Evolutionary conservation across 2,797 vertebrate species (phyloP).

Genomic region (Falco biarmicus): DNA sequence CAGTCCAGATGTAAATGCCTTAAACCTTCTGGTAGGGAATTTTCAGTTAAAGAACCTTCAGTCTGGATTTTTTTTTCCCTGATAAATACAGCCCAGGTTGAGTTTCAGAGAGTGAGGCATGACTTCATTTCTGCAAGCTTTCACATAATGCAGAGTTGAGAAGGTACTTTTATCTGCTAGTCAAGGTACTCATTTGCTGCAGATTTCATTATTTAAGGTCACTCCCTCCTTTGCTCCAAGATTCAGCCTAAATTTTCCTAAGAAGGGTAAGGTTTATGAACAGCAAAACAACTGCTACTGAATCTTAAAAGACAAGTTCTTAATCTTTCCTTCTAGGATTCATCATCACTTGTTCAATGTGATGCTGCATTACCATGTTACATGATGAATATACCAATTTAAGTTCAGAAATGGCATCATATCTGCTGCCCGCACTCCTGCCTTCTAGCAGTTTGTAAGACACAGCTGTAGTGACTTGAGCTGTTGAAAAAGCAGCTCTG

Average conservation of each 20-base stretch:
- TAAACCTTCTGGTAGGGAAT: neutral
- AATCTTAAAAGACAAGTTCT: neutral
- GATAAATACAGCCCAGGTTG: neutral
- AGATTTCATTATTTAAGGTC: neutral
- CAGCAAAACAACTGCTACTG: neutral
- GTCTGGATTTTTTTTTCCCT: neutral
- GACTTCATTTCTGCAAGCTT: neutral
- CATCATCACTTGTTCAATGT: fast-evolving
- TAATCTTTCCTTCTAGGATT: fast-evolving
- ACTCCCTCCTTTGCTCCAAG: neutral
- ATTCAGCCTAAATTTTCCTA: neutral
- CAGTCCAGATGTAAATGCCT: neutral
- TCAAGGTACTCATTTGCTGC: neutral
- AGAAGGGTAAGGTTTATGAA: neutral
- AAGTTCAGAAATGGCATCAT: fast-evolving
- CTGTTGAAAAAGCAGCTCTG: neutral
- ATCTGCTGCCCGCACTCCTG: neutral
- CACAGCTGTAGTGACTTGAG: fast-evolving
- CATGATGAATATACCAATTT: fast-evolving
- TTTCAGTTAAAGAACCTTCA: neutral
- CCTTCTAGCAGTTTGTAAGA: fast-evolving
- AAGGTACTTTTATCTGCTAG: neutral
- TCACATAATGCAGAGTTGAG: fast-evolving
- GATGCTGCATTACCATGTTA: fast-evolving
- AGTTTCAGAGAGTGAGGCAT: neutral